These are phyloP conservation scores for Uria aalge DNA, from an alignment of 2,113 vertebrate species.

Conservation along the genomic window DNA sequence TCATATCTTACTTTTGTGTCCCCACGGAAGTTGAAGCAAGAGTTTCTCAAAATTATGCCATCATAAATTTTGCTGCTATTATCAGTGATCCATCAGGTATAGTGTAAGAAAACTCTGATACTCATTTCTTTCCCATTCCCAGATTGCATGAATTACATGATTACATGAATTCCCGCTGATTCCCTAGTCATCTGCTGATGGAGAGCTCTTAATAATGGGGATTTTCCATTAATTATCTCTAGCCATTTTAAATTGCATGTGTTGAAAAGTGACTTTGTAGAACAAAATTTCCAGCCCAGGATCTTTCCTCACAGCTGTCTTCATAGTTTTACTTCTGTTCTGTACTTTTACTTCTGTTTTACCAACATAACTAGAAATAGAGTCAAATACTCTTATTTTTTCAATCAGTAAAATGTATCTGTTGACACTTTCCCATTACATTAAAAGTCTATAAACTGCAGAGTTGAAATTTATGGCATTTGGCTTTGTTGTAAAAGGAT, in stretches of 20 bases:
- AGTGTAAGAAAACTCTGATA: background rate
- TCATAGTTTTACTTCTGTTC: background rate
- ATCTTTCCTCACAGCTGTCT: background rate
- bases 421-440: background rate
- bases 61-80: background rate
- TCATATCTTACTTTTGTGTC: background rate
- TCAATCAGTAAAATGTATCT: background rate
- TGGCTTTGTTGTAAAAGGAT: background rate
- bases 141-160: background rate
- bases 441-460: background rate
- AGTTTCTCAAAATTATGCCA: background rate
- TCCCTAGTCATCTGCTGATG: background rate
- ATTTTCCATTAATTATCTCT: background rate
- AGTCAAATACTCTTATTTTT: background rate
- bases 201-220: background rate
- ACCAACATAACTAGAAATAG: background rate
- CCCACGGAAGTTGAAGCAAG: background rate
- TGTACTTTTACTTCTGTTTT: background rate
- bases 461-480: background rate
- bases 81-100: background rate
- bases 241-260: background rate
- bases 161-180: background rate
- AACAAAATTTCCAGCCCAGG: background rate
- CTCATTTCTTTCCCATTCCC: background rate
- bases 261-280: background rate